A percentile compares a stretch with the other conserved stretches of the same genome.
phyloP scores from a whole-genome alignment of 2,888 invertebrate species.

The Digitonthophagus gazella region DNA sequence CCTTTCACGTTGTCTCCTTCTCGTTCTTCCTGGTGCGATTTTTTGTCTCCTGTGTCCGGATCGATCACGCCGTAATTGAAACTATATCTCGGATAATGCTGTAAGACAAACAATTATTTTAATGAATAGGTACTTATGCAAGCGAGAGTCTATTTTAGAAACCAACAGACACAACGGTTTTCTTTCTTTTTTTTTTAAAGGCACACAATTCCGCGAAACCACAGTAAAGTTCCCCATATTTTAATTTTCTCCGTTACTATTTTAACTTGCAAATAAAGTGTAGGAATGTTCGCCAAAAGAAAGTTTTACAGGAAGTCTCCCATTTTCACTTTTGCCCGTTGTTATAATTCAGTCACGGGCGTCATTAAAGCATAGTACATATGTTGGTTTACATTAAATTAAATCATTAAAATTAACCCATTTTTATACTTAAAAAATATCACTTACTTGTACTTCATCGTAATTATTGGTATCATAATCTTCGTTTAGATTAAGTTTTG shows the following conservation, averaged over 20 bases:
- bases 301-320: not conserved
- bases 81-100: conserved; percentile 59
- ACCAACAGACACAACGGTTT: too few species aligned
- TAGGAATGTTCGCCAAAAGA: not conserved
- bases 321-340: not conserved
- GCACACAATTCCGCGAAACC: not conserved
- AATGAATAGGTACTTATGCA: not conserved
- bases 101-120: conserved; percentile 40
- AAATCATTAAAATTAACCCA: too few species aligned
- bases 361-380: not conserved
- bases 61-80: conserved; percentile 60
- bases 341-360: not conserved
- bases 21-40: conserved; percentile 55
- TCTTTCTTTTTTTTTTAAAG: too few species aligned
- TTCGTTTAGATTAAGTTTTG: not conserved
- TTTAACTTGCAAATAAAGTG: not conserved
- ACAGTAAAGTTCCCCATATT: too few species aligned
- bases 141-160: not conserved
- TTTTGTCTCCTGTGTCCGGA: conserved; percentile 58
- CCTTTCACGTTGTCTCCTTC: conserved; percentile 55
- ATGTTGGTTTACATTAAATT: too few species aligned
- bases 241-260: not conserved
- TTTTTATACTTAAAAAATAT: too few species aligned
- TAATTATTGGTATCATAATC: too few species aligned
- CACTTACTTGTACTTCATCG: not conserved